Percentiles rank a stretch among this genome's conserved stretches.
Evolutionary conservation across 1,140 invertebrate genomes (phyloP).

Genomic region (Drosophila gunungcola): DNA sequence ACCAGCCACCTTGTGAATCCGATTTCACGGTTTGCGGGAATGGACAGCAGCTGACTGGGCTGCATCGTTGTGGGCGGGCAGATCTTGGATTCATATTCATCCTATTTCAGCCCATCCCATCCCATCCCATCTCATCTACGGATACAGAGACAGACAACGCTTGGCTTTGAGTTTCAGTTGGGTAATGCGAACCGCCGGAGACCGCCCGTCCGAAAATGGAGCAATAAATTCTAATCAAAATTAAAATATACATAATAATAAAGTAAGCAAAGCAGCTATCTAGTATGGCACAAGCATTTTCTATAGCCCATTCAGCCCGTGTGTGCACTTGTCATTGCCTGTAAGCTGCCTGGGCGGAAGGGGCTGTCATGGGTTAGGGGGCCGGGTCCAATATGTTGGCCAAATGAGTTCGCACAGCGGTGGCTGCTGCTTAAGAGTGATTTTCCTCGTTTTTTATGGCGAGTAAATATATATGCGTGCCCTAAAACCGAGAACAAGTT

Average conservation of each 20-base stretch:
- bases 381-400: conserved; percentile 18
- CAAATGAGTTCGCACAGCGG: conserved; percentile 21
- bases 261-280: conserved; percentile 62
- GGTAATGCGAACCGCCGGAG: conserved; percentile 49
- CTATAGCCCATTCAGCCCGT: conserved; percentile 58
- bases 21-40: conserved; percentile 46
- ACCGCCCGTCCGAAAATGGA: conserved; percentile 58
- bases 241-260: conserved; percentile 78
- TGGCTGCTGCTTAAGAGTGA: conserved; percentile 16
- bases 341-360: conserved; percentile 10
- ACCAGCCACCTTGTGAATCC: conserved; percentile 35
- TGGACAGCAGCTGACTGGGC: conserved; percentile 37
- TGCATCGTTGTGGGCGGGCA: conserved; percentile 66
- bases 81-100: conserved; percentile 57
- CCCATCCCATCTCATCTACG: conserved; percentile 14
- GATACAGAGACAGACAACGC: conserved; percentile 31
- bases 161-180: conserved; percentile 69
- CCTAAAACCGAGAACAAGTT: conserved; percentile 14
- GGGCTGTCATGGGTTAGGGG: conserved; percentile 6
- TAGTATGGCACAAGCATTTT: conserved; percentile 36
- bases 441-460: conserved; percentile 4
- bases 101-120: conserved; percentile 19
- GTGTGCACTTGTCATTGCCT: conserved; percentile 56
- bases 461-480: not conserved
- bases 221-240: conserved; percentile 83